phyloP scores from a whole-genome alignment of 2,797 vertebrate genomes.

The Varecia variegata region DNA sequence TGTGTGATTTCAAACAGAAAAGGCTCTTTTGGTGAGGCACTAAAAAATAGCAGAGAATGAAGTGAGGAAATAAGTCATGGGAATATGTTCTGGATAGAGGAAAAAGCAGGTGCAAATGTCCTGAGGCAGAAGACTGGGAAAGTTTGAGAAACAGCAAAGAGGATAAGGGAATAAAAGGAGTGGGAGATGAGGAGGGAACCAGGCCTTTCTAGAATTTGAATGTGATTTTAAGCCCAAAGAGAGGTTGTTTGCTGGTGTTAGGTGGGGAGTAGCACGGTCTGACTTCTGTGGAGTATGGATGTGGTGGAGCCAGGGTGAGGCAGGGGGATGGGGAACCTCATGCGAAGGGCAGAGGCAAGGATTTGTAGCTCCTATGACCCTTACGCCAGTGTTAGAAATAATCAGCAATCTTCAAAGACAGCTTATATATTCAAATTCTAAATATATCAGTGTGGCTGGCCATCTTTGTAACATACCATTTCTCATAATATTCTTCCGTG shows the following conservation, averaged over 20 bases:
- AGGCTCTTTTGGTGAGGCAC: background rate
- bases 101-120: background rate
- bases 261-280: background rate
- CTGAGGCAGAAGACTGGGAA: background rate
- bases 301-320: accelerated
- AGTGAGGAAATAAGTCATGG: background rate
- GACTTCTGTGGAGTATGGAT: background rate
- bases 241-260: background rate
- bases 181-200: background rate
- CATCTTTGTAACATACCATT: background rate
- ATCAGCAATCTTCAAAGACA: conserved; percentile 31
- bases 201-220: background rate
- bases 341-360: background rate
- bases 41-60: background rate
- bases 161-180: background rate
- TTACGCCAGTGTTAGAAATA: background rate
- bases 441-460: background rate
- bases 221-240: background rate
- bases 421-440: background rate
- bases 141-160: background rate
- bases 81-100: background rate
- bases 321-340: background rate
- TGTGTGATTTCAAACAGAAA: background rate
- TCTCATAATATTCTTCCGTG: background rate
- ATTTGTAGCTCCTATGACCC: background rate